Evolutionary conservation across 2,797 vertebrate genomes (phyloP).

Genomic region (Danio tinwini): DNA sequence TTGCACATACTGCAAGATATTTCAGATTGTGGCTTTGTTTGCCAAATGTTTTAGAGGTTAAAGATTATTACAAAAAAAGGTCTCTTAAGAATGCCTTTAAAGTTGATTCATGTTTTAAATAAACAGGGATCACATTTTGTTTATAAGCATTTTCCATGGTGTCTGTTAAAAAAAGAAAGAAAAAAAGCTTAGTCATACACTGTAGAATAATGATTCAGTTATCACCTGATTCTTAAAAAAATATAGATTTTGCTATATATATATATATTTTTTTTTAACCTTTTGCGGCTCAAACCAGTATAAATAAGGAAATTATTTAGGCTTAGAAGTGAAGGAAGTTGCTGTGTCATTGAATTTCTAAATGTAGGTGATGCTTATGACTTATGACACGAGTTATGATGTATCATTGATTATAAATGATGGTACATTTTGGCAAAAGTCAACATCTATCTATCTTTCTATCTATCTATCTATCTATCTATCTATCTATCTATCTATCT

Average conservation of each 20-base stretch:
- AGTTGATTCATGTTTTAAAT: too few relatives aligned
- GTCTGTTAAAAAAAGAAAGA: not conserved
- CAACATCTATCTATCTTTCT: not conserved
- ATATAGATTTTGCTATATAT: too few relatives aligned
- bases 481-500: not conserved
- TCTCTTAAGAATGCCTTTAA: too few relatives aligned
- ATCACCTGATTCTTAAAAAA: not conserved
- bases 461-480: not conserved
- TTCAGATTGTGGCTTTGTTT: too few relatives aligned
- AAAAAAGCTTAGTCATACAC: not conserved
- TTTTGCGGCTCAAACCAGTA: not conserved
- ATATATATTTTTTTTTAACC: too few relatives aligned
- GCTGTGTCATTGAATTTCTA: not conserved
- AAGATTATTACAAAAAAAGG: too few relatives aligned
- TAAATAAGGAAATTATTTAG: not conserved
- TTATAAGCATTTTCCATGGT: not conserved
- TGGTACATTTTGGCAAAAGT: too few relatives aligned
- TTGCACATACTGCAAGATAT: too few relatives aligned
- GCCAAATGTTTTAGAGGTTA: too few relatives aligned
- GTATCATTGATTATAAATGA: not conserved
- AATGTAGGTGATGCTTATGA: not conserved
- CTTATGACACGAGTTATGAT: not conserved
- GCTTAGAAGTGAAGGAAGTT: not conserved
- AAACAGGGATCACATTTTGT: too few relatives aligned
- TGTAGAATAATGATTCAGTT: not conserved